Evolutionary conservation across 23 tunicate species (phyloP).

Genomic region (Ciona savignyi): DNA sequence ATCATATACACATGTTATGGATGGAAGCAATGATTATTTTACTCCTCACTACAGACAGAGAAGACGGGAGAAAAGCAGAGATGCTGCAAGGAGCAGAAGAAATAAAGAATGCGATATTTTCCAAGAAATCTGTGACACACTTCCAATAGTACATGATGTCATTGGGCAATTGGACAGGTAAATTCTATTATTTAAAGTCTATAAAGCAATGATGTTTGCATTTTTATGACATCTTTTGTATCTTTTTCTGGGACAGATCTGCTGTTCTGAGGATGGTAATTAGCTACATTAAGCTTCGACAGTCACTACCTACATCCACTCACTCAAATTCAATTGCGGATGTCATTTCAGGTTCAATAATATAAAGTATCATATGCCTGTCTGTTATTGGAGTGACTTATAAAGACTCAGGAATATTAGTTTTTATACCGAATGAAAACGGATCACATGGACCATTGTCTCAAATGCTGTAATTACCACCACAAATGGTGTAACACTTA

Average conservation of each 20-base stretch:
- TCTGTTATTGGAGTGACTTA: too few relatives aligned
- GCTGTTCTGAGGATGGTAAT: conserved; percentile 57
- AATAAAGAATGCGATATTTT: conserved; percentile 64
- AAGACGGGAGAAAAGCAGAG: conserved; percentile 78
- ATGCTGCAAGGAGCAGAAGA: conserved; percentile 76
- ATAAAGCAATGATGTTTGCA: neutral
- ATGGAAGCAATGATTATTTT: too few relatives aligned
- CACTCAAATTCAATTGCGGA: neutral
- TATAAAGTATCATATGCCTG: neutral
- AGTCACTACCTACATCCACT: neutral
- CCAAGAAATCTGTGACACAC: conserved; percentile 53
- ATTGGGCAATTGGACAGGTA: conserved; percentile 72
- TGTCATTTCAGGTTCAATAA: neutral
- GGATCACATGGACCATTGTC: too few relatives aligned
- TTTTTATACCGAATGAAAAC: too few relatives aligned
- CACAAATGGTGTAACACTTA: too few relatives aligned
- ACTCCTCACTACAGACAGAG: conserved; percentile 19
- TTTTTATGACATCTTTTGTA: neutral
- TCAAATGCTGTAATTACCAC: too few relatives aligned
- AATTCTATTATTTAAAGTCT: neutral
- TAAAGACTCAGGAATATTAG: too few relatives aligned
- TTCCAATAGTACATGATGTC: conserved; percentile 52
- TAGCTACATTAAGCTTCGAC: conserved; percentile 78
- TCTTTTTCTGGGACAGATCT: conserved; percentile 25
- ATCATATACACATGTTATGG: neutral